Percentiles rank a stretch among this genome's conserved stretches.
Conservation (phyloP, 2,113 vertebrate species). For the Cyanoliseus patagonus region DNA sequence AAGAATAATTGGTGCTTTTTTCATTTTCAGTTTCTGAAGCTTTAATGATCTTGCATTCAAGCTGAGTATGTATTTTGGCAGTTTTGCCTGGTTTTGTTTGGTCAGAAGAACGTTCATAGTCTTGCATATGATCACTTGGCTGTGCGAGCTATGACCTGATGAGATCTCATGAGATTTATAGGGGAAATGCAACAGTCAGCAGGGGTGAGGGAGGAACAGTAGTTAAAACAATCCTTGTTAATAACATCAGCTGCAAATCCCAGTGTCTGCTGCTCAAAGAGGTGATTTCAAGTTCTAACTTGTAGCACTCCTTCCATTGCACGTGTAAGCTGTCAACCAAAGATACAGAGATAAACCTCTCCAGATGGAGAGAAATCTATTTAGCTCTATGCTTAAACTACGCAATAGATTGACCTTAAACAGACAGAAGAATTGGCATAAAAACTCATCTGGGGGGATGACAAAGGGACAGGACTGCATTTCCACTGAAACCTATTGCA, state of each 20-base stretch:
- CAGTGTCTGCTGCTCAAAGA: background rate
- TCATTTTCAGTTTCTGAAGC: background rate
- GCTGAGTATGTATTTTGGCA: background rate
- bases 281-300: slow-evolving; percentile 42
- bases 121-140: background rate
- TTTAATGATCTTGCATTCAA: background rate
- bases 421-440: background rate
- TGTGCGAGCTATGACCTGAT: background rate
- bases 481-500: background rate
- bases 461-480: background rate
- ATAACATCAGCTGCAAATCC: background rate
- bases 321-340: background rate
- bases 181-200: background rate
- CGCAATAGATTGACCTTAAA: background rate
- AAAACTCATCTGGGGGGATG: background rate
- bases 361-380: background rate
- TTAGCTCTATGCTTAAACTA: background rate
- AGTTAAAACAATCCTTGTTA: background rate
- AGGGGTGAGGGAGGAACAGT: background rate
- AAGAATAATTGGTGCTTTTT: background rate
- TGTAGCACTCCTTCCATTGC: background rate
- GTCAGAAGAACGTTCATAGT: background rate
- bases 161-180: background rate
- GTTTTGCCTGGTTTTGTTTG: background rate
- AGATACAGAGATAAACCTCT: background rate